These are phyloP conservation scores for Heteromyza rotundicornis DNA, from an alignment of 2,888 invertebrate genomes.

Conservation along the genomic window DNA sequence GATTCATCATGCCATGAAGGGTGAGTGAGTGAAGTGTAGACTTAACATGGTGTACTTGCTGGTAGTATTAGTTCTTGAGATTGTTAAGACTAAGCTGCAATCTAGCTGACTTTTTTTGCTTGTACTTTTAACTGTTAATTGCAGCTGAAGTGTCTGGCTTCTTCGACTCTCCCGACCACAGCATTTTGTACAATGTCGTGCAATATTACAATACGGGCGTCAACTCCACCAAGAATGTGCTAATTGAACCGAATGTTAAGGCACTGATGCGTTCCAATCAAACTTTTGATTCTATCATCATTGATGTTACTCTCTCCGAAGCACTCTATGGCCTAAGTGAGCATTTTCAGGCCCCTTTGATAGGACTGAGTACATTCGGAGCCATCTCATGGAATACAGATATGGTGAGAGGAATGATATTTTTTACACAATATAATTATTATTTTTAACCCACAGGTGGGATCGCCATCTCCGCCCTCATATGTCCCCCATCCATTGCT, in stretches of 20 bases:
- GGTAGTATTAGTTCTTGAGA: no score
- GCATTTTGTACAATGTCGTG: slow-evolving; percentile 36
- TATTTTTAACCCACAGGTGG: slow-evolving; percentile 30
- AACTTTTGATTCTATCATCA: slow-evolving; percentile 54
- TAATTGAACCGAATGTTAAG: slow-evolving; percentile 40
- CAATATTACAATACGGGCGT: slow-evolving; percentile 42
- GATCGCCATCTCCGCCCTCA: slow-evolving; percentile 56
- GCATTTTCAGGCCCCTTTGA: slow-evolving; percentile 43
- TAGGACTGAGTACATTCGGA: slow-evolving; percentile 42
- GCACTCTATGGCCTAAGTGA: slow-evolving; percentile 50
- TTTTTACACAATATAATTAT: not conserved
- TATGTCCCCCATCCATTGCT: slow-evolving; percentile 52
- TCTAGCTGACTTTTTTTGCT: no score
- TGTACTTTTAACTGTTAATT: not conserved
- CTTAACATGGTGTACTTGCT: no score
- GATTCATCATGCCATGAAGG: not conserved
- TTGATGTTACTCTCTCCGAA: slow-evolving; percentile 54
- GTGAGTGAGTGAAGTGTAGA: not conserved
- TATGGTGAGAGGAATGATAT: slow-evolving; percentile 26
- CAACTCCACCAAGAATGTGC: slow-evolving; percentile 36
- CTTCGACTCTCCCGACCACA: slow-evolving; percentile 25
- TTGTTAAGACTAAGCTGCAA: no score
- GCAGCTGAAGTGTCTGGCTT: slow-evolving; percentile 30
- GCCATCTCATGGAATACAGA: slow-evolving; percentile 44
- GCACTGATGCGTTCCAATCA: slow-evolving; percentile 45